phyloP scores from a whole-genome alignment of 1,140 invertebrate species.

The Drosophila arawakana region DNA sequence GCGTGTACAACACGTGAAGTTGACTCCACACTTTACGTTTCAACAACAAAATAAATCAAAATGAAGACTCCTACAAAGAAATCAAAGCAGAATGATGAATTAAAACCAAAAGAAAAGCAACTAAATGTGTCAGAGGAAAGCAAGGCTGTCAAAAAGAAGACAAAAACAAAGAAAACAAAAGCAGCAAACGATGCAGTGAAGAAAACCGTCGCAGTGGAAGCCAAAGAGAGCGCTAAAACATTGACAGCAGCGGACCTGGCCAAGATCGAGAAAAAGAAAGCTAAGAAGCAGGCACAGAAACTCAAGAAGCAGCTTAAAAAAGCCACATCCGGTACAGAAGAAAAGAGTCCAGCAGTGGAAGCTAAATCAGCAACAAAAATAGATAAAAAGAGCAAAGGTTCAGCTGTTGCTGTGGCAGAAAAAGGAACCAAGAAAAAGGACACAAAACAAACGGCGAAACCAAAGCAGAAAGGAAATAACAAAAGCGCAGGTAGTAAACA shows the following conservation, averaged over 20 bases:
- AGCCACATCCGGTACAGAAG: not conserved
- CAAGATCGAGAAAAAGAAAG: constrained; percentile 78
- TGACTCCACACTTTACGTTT: constrained; percentile 2
- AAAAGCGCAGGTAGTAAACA: constrained; percentile 33
- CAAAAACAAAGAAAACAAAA: constrained; percentile 38
- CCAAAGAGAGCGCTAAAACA: constrained; percentile 31
- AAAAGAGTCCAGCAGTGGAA: not conserved
- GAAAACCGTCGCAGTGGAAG: constrained; percentile 8
- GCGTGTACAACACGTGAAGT: constrained; percentile 46
- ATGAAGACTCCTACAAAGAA: constrained; percentile 58
- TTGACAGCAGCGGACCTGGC: constrained; percentile 52
- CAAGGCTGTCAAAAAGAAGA: constrained; percentile 50
- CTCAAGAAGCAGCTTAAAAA: constrained; percentile 64
- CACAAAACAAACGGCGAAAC: not conserved
- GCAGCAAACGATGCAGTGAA: constrained; percentile 13
- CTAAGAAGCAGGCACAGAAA: constrained; percentile 75
- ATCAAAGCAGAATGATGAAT: constrained; percentile 48
- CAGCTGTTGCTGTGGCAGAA: not conserved
- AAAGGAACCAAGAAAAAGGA: not conserved
- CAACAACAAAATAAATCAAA: constrained; percentile 18
- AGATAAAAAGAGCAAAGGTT: constrained; percentile 3
- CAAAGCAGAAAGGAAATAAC: constrained; percentile 15
- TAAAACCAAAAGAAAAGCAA: constrained; percentile 47
- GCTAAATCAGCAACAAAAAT: not conserved
- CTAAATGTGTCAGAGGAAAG: constrained; percentile 37